Evolutionary conservation across 1,140 invertebrate genomes (phyloP), one percentile per base, ranked within the genome.

Genomic region (Platorchestia sp.): DNA sequence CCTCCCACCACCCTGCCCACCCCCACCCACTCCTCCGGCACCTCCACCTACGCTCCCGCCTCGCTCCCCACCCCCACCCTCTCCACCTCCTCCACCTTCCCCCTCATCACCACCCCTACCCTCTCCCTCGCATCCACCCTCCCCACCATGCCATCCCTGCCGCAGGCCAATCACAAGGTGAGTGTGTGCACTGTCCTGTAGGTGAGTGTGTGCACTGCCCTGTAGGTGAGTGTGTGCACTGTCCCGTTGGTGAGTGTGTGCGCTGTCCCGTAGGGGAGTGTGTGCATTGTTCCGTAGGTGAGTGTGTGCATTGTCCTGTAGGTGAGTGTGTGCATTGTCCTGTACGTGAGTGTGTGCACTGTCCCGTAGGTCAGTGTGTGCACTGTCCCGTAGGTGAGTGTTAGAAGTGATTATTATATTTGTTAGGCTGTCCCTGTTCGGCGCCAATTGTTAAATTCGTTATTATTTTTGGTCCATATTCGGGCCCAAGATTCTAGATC

Each of bases 161-260:
- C 91, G 41, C 91, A 93, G 47, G 91, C 91, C 45, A 93, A 93
- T 40, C 91, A 93, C 40, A 93, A 93, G 91, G 91, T 93, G 36
- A 40, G 19, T 14, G 10, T 41, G 16, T 19, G 87, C 36, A 42
- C 3, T 89, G 87, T 3, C 14, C 41, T 5, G n/a, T n/a, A 41
- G 36, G n/a, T 44, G 42, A 42, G 41, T 75, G 14, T 75, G 53
- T 75, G 14, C 53, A 75, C 36, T 36, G 14, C 14, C 36, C 53
- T 36, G 96, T 97, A 95, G 97, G 97, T 36, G 96, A 97, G 0
- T 97, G 97, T 14, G 97, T 98, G 75, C 97, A 98, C 53, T 14
- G 14, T 75, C 36, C 36, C 53, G 53, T 75, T 16, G 93, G 97
- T 97, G 75, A 97, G 98, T 43, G 97, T 97, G 3, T 97, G 97